Conservation (phyloP, 2,888 invertebrate species). For the Brachylomia viminalis region DNA sequence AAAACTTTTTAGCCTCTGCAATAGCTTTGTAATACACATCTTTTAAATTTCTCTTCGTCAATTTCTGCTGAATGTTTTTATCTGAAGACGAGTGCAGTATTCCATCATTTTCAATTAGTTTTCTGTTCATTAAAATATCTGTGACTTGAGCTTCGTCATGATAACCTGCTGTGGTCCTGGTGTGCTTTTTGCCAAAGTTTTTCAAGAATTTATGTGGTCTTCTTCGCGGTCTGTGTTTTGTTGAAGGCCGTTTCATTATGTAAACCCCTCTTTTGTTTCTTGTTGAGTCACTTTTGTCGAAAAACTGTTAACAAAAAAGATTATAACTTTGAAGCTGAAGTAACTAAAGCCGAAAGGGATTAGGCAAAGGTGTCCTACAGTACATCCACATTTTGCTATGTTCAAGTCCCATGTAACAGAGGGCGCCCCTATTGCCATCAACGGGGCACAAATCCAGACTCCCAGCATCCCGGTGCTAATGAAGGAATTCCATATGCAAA, state of each 20-base stretch:
- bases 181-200: constrained; percentile 70
- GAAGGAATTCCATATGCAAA: too few species aligned
- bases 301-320: constrained; percentile 46
- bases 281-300: constrained; percentile 35
- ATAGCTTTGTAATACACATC: constrained; percentile 77
- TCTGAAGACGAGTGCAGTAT: background rate
- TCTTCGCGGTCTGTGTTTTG: constrained; percentile 24
- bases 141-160: constrained; percentile 39
- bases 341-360: too few species aligned
- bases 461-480: too few species aligned
- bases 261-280: constrained; percentile 59
- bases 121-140: constrained; percentile 30
- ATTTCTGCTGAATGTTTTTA: background rate
- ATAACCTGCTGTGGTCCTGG: constrained; percentile 62
- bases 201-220: constrained; percentile 62
- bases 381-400: too few species aligned
- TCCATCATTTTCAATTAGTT: background rate
- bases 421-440: too few species aligned
- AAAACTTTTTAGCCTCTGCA: constrained; percentile 71
- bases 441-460: too few species aligned
- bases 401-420: too few species aligned
- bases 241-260: background rate
- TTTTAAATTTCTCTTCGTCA: constrained; percentile 70
- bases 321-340: background rate
- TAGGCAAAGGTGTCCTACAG: too few species aligned